Evolutionary conservation across 2,113 vertebrate species (phyloP).

Genomic region (Mellivora capensis): DNA sequence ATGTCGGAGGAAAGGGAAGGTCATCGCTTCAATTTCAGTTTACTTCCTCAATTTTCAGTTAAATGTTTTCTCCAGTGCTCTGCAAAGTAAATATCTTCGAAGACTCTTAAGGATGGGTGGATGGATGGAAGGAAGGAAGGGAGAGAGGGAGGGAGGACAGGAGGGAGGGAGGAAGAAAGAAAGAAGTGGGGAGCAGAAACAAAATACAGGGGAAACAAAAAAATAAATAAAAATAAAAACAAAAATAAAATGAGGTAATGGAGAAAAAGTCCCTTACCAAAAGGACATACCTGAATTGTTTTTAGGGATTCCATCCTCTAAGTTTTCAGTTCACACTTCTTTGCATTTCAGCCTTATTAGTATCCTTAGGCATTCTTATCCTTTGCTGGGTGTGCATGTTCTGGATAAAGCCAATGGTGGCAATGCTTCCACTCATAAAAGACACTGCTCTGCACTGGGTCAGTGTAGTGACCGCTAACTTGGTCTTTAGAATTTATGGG

Average conservation of each 20-base stretch:
- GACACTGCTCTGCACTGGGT: neutral
- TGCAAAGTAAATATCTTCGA: conserved; percentile 26
- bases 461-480: neutral
- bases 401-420: neutral
- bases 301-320: neutral
- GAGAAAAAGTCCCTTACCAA: neutral
- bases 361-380: neutral
- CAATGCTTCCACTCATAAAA: neutral
- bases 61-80: conserved; percentile 42
- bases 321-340: neutral
- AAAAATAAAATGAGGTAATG: neutral
- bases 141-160: no score
- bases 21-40: conserved; percentile 56
- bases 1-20: conserved; percentile 54
- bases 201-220: neutral
- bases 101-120: neutral
- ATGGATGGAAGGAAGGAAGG: no score
- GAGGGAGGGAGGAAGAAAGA: fast-evolving
- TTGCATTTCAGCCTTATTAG: neutral
- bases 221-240: neutral
- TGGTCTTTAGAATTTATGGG: neutral
- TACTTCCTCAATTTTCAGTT: conserved; percentile 53
- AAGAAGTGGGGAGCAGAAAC: neutral
- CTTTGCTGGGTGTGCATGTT: neutral
- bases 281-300: neutral